These are phyloP conservation scores for Sturnira hondurensis DNA, from an alignment of 2,113 vertebrate genomes.

Conservation along the genomic window DNA sequence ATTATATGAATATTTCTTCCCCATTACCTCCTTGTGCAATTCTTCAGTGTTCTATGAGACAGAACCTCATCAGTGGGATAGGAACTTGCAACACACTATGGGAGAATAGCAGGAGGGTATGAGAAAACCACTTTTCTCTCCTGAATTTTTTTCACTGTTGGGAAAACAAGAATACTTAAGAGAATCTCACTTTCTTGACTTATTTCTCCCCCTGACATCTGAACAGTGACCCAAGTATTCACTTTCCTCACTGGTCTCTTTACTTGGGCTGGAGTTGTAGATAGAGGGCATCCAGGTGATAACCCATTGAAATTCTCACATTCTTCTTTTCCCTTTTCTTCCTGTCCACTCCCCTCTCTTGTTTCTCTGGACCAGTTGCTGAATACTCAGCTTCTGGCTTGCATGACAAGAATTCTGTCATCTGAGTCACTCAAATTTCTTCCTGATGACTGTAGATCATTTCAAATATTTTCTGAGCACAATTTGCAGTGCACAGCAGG, in stretches of 20 bases:
- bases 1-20: background rate
- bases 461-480: slow-evolving; percentile 31
- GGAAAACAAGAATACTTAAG: background rate
- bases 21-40: background rate
- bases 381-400: background rate
- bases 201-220: background rate
- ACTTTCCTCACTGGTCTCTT: background rate
- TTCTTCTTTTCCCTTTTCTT: background rate
- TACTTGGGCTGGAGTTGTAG: background rate
- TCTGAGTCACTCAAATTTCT: slow-evolving; percentile 34
- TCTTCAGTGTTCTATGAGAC: background rate
- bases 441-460: slow-evolving; percentile 1
- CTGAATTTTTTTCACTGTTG: background rate
- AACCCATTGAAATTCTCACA: background rate
- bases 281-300: fast-evolving
- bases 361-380: background rate
- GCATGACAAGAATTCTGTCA: background rate
- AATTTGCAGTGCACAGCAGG: background rate
- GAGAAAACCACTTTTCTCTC: background rate
- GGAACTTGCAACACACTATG: background rate
- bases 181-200: background rate
- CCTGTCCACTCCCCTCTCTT: background rate
- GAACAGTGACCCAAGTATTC: background rate
- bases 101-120: background rate
- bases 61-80: background rate